Evolutionary conservation across 2,113 vertebrate genomes (phyloP).

Genomic region (Petaurus breviceps): DNA sequence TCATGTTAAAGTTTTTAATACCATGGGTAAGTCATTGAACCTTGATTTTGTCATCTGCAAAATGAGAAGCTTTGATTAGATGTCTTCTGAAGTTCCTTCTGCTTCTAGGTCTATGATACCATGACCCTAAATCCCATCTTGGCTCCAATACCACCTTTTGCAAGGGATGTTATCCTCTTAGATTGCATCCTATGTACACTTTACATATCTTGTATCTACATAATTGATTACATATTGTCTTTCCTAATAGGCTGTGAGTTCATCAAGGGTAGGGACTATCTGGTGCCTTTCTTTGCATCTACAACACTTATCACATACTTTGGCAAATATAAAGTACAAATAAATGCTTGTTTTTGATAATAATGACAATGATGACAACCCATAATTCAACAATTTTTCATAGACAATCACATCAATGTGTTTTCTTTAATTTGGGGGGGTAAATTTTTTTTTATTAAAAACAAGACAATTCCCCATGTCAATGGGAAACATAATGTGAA

Average conservation of each 20-base stretch:
- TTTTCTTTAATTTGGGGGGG: constrained; percentile 60
- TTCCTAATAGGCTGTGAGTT: neutral
- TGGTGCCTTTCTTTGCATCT: neutral
- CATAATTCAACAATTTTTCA: constrained; percentile 49
- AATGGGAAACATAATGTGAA: constrained; percentile 3
- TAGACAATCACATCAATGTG: constrained; percentile 51
- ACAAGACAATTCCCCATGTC: neutral
- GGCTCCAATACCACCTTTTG: neutral
- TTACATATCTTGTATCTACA: neutral
- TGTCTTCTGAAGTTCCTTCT: neutral
- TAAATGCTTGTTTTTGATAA: neutral
- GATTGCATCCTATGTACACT: neutral
- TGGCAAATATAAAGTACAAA: neutral
- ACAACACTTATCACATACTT: neutral
- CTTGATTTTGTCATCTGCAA: neutral
- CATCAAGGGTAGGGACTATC: neutral
- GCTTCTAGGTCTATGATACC: neutral
- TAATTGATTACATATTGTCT: neutral
- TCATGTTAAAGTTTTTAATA: neutral
- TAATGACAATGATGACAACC: neutral
- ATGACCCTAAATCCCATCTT: neutral
- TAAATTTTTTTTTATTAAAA: constrained; percentile 53
- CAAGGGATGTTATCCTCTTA: neutral
- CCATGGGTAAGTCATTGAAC: neutral
- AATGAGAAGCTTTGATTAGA: neutral